Base-by-base conservation (phyloP, 2,113 vertebrate species). In the Saccopteryx leptura region DNA sequence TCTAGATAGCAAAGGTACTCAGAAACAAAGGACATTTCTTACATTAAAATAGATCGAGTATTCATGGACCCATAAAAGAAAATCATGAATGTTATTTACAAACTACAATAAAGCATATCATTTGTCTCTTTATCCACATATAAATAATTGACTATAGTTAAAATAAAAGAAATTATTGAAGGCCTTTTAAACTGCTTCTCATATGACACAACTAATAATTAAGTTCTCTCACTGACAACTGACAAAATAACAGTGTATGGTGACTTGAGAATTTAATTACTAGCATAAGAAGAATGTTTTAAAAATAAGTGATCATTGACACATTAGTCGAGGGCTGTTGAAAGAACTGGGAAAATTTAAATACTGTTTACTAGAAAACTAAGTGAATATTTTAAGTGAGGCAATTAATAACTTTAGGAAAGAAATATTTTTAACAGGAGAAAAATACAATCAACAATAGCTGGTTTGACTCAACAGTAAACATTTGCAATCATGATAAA, bases 261-360 rank as follows among this genome's bases (percentile, higher is more conserved):
- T 87, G 92, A 98, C 91, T 65, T 96, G 87, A 91, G 95, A 97
- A 97, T 95, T 94, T 90, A 98, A 97, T 93, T 97, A 92, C 85
- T 95, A 86, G 97, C 95, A 97, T 95, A 98, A 95, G 4, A n/a
- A 97, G 92, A 83, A 97, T 96, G 83, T 97, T 97, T 98, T 98
- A 94, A 74, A 97, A 96, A 28, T 52, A 60, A 7, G 33, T 95
- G 39, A 68, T 68, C 19, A 76, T 78, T 52, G 50, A 91, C 26
- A 87, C 1, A 61, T 93, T 88, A 71, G 48, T 89, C 82, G 93
- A 88, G 19, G 5, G 2, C 26, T 82, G 4, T 68, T 90, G 2
- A 9, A 81, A 19, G 12, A 83, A 91, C 3, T 69, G 61, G 8
- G 58, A 91, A 89, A 74, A 13, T 33, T 71, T 92, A 94, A 33